Evolutionary conservation across 2,888 invertebrate species (phyloP).

Genomic region (Cantharis rufa): DNA sequence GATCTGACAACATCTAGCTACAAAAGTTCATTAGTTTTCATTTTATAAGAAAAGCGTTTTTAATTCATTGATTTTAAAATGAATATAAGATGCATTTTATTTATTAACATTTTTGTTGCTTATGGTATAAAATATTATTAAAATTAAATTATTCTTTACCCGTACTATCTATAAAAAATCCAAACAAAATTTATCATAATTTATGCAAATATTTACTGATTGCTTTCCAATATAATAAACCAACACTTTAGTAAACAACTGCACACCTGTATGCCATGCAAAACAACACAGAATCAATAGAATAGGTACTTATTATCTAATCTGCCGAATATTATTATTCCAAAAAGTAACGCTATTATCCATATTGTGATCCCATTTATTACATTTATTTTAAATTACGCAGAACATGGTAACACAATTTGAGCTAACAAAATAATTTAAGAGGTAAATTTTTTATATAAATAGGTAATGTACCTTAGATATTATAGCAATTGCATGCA

Average conservation of each 20-base stretch:
- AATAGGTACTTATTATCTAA: slow-evolving; percentile 4
- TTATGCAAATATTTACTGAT: slow-evolving; percentile 8
- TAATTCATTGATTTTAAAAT: background rate
- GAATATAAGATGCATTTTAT: background rate
- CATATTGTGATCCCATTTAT: background rate
- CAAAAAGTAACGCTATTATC: background rate
- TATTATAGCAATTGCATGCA: too few species aligned
- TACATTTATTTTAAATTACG: background rate
- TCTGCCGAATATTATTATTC: background rate
- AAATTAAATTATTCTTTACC: background rate
- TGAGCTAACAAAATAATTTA: background rate
- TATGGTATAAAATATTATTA: background rate
- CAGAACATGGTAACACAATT: background rate
- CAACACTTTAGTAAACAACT: slow-evolving; percentile 7
- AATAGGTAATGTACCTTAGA: too few species aligned
- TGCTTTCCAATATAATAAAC: slow-evolving; percentile 14
- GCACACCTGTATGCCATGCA: slow-evolving; percentile 8
- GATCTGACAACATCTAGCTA: too few species aligned
- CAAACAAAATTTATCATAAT: slow-evolving; percentile 9
- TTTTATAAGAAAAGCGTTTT: too few species aligned
- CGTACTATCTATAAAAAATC: background rate
- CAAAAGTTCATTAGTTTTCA: too few species aligned
- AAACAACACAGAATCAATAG: slow-evolving; percentile 1
- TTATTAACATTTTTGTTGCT: background rate
- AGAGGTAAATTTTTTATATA: background rate